Percentiles rank a stretch among this genome's conserved stretches.
Conservation (phyloP, 2,888 invertebrate genomes). For the Dermolepida albohirtum region DNA sequence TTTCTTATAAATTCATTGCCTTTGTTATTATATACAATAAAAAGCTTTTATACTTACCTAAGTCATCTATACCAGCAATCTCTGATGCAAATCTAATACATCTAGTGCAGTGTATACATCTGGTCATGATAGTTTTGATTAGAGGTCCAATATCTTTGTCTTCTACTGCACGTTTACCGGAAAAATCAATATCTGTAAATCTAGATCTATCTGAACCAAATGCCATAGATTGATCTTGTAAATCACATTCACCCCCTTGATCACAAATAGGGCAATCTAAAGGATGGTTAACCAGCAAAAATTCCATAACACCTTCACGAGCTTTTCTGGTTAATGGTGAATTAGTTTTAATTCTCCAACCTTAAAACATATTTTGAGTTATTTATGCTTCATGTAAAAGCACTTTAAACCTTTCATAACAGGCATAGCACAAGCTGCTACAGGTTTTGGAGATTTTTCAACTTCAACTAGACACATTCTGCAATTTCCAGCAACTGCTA, state of each 20-base stretch:
- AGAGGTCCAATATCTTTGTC: conserved; percentile 99
- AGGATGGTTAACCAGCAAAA: conserved; percentile 97
- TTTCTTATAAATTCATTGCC: conserved; percentile 58
- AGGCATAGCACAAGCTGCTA: conserved; percentile 99
- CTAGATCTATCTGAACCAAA: conserved; percentile 96
- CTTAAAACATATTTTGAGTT: conserved; percentile 48
- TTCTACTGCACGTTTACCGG: conserved; percentile 96
- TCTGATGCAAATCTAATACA: conserved; percentile 99
- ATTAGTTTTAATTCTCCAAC: conserved; percentile 98
- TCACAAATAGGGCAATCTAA: conserved; percentile 99
- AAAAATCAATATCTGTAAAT: conserved; percentile 91
- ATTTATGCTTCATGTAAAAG: neutral
- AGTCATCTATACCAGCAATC: conserved; percentile 97
- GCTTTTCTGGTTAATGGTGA: conserved; percentile 85
- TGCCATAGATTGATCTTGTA: conserved; percentile 99
- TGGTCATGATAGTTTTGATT: conserved; percentile 98
- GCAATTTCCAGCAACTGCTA: conserved; percentile 99
- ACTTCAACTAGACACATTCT: conserved; percentile 99
- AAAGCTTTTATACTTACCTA: conserved; percentile 65
- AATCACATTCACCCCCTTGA: conserved; percentile 94
- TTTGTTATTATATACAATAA: neutral
- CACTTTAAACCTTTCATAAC: conserved; percentile 87
- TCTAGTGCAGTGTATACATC: conserved; percentile 99
- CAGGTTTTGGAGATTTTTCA: conserved; percentile 97
- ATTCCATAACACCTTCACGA: conserved; percentile 97